A percentile compares a stretch with the other conserved stretches of the same genome.
Evolutionary conservation across 2,888 invertebrate genomes (phyloP).

Genomic region (Microctonus hyperodae): DNA sequence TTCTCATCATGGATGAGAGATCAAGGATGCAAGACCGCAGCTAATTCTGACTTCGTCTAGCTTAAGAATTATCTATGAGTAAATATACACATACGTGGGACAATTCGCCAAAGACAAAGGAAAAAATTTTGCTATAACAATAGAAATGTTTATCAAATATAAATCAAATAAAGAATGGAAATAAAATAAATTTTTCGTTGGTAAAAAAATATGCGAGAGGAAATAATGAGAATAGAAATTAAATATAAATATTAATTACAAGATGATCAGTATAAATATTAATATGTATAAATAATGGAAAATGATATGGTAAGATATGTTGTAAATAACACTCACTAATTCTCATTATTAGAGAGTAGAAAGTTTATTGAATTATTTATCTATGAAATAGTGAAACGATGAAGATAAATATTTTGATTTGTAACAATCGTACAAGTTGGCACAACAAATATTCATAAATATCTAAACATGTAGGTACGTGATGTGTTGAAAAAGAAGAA

Average conservation of each 20-base stretch:
- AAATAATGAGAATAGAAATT: too few species aligned
- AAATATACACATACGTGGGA: not conserved
- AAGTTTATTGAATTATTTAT: constrained; percentile 34
- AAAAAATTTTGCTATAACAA: too few species aligned
- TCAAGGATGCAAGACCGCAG: constrained; percentile 24
- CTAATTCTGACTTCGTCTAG: constrained; percentile 23
- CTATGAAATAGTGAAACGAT: constrained; percentile 37
- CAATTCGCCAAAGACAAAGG: too few species aligned
- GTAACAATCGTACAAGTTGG: not conserved
- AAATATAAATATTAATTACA: too few species aligned
- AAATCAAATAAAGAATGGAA: too few species aligned
- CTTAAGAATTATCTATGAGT: not conserved
- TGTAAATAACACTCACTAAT: constrained; percentile 31
- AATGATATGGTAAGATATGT: too few species aligned
- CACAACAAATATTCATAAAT: not conserved
- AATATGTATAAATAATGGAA: too few species aligned
- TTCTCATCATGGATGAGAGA: constrained; percentile 16
- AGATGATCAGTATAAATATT: too few species aligned
- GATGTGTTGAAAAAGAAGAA: not conserved
- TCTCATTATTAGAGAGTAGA: constrained; percentile 40
- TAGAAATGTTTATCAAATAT: too few species aligned
- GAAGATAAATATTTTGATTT: constrained; percentile 35
- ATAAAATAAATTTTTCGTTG: too few species aligned
- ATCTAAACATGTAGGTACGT: not conserved
- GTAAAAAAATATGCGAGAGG: too few species aligned